Percentiles rank a stretch among this genome's conserved stretches.
Evolutionary conservation across 2,888 invertebrate species (phyloP).

Genomic region (Rotaria macrura): DNA sequence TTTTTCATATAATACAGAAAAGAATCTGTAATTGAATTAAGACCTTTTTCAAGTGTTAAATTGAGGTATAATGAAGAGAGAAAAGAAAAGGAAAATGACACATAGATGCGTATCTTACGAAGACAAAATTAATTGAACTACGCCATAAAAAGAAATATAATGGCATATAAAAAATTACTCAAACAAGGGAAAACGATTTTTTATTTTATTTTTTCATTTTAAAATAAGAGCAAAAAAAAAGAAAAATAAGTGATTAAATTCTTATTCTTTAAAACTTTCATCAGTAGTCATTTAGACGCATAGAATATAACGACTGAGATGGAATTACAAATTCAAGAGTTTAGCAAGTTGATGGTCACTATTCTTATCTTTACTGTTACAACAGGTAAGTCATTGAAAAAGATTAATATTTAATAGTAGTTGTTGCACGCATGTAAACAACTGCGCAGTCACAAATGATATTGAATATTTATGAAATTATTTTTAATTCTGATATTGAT

Average conservation of each 20-base stretch:
- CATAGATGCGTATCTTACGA: neutral
- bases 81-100: neutral
- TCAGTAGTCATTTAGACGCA: neutral
- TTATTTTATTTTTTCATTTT: neutral
- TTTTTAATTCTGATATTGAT: no score
- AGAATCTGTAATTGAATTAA: neutral
- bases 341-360: neutral
- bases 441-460: no score
- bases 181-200: neutral
- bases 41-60: neutral
- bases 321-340: neutral
- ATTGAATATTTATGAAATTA: no score
- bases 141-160: neutral
- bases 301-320: neutral
- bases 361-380: neutral
- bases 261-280: neutral
- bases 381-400: neutral
- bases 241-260: neutral
- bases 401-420: no score
- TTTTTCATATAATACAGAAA: neutral
- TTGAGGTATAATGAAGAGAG: neutral
- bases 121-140: neutral
- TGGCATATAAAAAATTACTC: neutral
- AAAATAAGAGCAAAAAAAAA: neutral
- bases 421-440: no score